phyloP scores from a whole-genome alignment of 2,797 vertebrate species.

The Tauraco hartlaubi region DNA sequence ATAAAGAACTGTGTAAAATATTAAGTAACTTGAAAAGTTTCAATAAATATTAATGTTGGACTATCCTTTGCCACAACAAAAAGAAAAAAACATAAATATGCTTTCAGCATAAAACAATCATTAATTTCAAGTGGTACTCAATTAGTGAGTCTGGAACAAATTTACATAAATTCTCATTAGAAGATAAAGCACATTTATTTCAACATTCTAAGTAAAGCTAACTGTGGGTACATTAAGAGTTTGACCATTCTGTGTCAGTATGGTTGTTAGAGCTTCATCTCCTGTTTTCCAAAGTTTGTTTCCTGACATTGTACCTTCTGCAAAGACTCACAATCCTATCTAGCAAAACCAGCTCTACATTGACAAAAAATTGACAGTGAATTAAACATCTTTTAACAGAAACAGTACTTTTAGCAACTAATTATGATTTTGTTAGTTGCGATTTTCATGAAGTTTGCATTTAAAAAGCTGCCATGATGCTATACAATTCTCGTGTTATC shows the following conservation, averaged over 20 bases:
- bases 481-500: background rate
- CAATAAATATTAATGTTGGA: conserved; percentile 59
- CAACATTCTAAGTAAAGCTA: conserved; percentile 23
- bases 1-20: background rate
- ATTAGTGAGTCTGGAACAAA: conserved; percentile 59
- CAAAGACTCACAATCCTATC: background rate
- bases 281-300: background rate
- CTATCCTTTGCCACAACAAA: conserved; percentile 29
- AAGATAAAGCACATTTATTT: conserved; percentile 36
- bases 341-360: background rate
- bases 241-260: conserved; percentile 11
- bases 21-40: conserved; percentile 23
- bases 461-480: background rate
- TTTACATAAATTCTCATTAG: conserved; percentile 61
- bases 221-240: background rate
- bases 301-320: background rate
- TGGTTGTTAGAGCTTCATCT: background rate
- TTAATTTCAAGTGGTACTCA: conserved; percentile 71
- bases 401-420: background rate
- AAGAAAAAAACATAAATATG: conserved; percentile 41
- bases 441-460: background rate
- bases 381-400: background rate
- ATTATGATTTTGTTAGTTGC: background rate
- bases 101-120: conserved; percentile 66
- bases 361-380: background rate